phyloP scores from a whole-genome alignment of 2,888 invertebrate species.

The Erynnis tages region DNA sequence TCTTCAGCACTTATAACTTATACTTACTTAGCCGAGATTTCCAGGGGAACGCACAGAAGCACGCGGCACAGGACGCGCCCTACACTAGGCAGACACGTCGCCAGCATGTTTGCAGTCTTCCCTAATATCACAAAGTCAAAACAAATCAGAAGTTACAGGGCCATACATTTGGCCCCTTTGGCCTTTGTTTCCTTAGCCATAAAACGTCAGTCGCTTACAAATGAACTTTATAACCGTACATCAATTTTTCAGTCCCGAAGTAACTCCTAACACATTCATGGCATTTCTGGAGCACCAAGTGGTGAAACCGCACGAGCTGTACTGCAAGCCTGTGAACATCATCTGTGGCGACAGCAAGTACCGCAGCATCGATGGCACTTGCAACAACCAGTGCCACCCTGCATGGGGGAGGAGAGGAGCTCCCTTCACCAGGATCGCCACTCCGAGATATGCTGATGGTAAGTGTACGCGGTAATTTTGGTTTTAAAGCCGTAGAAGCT shows the following conservation, averaged over 20 bases:
- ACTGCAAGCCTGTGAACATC: conserved; percentile 53
- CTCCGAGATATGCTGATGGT: conserved; percentile 84
- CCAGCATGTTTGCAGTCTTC: no score
- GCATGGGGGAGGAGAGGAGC: conserved; percentile 84
- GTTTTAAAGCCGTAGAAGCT: neutral
- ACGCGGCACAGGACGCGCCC: no score
- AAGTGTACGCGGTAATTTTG: conserved; percentile 30
- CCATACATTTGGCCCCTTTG: no score
- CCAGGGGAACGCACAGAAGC: no score
- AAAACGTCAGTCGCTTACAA: no score
- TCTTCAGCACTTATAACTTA: no score
- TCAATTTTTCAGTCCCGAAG: conserved; percentile 49
- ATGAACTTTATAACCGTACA: neutral
- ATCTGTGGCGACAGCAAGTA: conserved; percentile 66
- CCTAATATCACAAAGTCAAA: no score
- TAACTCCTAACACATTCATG: conserved; percentile 72
- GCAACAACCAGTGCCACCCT: conserved; percentile 87
- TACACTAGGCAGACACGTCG: no score
- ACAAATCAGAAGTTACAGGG: no score
- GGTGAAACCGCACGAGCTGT: conserved; percentile 51
- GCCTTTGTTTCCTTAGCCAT: no score
- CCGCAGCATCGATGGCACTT: conserved; percentile 88
- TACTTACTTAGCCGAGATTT: no score
- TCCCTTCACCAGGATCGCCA: conserved; percentile 80
- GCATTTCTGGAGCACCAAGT: conserved; percentile 68